A percentile compares a stretch with the other conserved stretches of the same genome.
These are phyloP conservation scores for Synanthedon myopaeformis DNA, from an alignment of 2,888 invertebrate species.

Conservation along the genomic window DNA sequence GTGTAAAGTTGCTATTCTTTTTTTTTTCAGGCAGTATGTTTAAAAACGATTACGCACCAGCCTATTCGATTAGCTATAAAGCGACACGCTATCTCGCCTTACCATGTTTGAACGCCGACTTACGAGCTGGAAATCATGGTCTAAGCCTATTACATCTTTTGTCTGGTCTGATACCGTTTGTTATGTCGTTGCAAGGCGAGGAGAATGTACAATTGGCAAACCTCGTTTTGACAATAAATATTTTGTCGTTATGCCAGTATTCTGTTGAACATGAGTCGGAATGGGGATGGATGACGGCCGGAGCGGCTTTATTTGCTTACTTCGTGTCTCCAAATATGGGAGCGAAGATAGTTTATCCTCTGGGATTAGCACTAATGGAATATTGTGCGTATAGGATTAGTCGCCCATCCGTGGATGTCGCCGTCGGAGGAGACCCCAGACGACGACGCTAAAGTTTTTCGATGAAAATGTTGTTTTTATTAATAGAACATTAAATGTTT, in stretches of 20 bases:
- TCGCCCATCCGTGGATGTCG: slow-evolving; percentile 6
- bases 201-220: slow-evolving; percentile 37
- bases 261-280: slow-evolving; percentile 25
- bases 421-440: not conserved
- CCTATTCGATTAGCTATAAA: slow-evolving; percentile 31
- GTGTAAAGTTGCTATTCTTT: not conserved
- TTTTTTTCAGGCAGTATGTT: slow-evolving; percentile 29
- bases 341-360: slow-evolving; percentile 34
- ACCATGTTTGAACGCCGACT: slow-evolving; percentile 48
- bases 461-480: too few relatives aligned
- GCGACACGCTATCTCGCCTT: slow-evolving; percentile 43
- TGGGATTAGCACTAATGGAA: slow-evolving; percentile 39
- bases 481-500: too few relatives aligned
- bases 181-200: slow-evolving; percentile 28
- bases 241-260: slow-evolving; percentile 34
- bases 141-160: slow-evolving; percentile 32
- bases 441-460: not conserved
- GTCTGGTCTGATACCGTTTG: slow-evolving; percentile 47
- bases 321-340: slow-evolving; percentile 23
- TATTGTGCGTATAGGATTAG: slow-evolving; percentile 43
- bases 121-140: slow-evolving; percentile 22
- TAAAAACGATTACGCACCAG: slow-evolving; percentile 30
- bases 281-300: slow-evolving; percentile 50
- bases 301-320: slow-evolving; percentile 35
- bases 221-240: slow-evolving; percentile 36